Base-by-base conservation (phyloP, 2,888 invertebrate species). In the Troides aeacus region DNA sequence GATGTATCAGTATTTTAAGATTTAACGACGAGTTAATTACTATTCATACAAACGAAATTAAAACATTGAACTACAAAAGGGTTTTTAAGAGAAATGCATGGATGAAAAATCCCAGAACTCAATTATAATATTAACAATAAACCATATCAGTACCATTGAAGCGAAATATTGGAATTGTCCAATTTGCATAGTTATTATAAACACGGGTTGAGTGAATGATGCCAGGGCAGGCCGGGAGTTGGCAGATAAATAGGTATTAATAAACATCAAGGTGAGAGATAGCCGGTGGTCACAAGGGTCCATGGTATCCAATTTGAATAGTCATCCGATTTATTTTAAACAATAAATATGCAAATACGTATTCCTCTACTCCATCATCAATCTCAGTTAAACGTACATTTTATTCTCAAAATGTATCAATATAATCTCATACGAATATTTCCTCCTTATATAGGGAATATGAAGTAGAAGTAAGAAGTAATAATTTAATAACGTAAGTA, bases 181-280 rank as follows among this genome's bases (percentile, higher is more conserved):
- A 85, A 88, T 89, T 89, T 88, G 87, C 88, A 89, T 89, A 88
- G 86, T 87, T 88, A 88, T 87, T 88, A 88, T 86, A 85, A 84
- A 86, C 83, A 87, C 83, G 86, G 85, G 81, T 80, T 81, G 83
- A 83, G 78, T 79, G 79, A 82, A 82, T 84, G 58, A 62, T 53
- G 65, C 42, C 81, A 80, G 79, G 73, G 74, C 77, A 71, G 71
- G 69, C 78, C 74, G 76, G 62, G 80, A 82, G 72, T 77, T 77
- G 76, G 81, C 83, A 64, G 74, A 76, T 74, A 76, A 71, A 75
- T 75, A 66, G 62, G 15, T 61, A 69, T 69, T 64, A 72, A 74
- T 64, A 71, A 64, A 72, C 63, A 70, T 72, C 64, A 69, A 72
- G 66, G 66, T 62, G 62, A 56, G 59, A 71, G 69, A 66, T 64